Percentiles rank a stretch among this genome's conserved stretches.
Evolutionary conservation across 2,797 vertebrate genomes (phyloP).

Genomic region (Vireo griseus): DNA sequence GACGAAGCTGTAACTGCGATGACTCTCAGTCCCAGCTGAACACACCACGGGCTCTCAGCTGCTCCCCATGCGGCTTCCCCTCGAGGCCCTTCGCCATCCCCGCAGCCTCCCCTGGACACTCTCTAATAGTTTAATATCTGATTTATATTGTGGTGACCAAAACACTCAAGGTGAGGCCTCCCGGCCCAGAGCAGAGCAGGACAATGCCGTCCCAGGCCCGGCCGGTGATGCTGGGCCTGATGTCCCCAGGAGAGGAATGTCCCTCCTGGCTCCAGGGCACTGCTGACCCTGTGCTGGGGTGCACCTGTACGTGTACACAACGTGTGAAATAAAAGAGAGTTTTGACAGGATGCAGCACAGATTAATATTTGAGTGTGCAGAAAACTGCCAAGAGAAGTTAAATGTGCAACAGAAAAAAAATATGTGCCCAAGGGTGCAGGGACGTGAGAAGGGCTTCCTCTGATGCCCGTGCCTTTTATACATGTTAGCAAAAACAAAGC

Average conservation of each 20-base stretch:
- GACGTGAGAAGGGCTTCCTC: not conserved
- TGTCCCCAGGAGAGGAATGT: not conserved
- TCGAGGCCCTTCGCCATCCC: not conserved
- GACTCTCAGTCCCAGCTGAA: not conserved
- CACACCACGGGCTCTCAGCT: not conserved
- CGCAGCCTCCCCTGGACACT: not conserved
- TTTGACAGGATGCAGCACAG: not conserved
- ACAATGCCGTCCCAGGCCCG: not conserved
- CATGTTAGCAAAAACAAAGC: not conserved
- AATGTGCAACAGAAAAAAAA: not conserved
- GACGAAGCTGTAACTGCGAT: not conserved
- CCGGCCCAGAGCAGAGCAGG: not conserved
- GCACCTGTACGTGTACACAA: fast-evolving
- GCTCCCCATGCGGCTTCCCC: fast-evolving
- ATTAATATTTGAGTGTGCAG: not conserved
- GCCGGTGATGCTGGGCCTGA: not conserved
- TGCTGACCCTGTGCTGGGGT: not conserved
- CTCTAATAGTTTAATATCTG: too few relatives aligned
- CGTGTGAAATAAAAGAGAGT: not conserved
- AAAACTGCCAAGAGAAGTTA: not conserved
- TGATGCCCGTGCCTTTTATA: not conserved
- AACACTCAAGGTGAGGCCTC: fast-evolving
- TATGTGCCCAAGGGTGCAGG: not conserved
- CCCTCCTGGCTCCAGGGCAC: not conserved
- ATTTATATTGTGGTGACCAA: not conserved